Base-by-base conservation (phyloP, 2,888 invertebrate genomes). In the Pollenia angustigena region DNA sequence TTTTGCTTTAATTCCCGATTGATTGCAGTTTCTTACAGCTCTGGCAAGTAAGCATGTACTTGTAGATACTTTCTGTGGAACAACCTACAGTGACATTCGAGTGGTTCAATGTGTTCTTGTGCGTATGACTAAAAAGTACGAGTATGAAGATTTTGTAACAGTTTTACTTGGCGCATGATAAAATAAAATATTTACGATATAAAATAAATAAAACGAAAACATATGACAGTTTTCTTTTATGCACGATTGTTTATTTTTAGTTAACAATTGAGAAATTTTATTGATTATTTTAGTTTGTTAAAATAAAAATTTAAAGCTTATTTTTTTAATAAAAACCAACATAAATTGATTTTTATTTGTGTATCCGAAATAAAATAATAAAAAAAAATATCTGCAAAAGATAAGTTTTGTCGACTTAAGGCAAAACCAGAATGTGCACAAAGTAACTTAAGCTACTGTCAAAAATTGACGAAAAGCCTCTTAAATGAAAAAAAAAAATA, bases 111-210 rank as follows among this genome's bases (percentile, higher is more conserved):
- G 32, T 54, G 52, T 62, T 80, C 62, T 40, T 12, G 2, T 50
- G 56, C 18, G 23, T 72, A 16, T 46, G 66, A 16, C n/a, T 7
- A 56, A 46, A 18, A 18, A 46, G 16, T 48, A 40, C 4, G 7
- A 44, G 18, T 23, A 62, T 16, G 48, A 66, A 9, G 3, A n/a
- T 46, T 32, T 64, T 62, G 68, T 69, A 62, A 42, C 56, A 78
- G 23, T 64, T 71, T 48, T 56, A 69, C n/a, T 50, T 72, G 44
- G 58, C 52, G 52, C 54, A 69, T 64, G 52, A 54, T 60, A 68
- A 32, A 32, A 32, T 32, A 32, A 32, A 32, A 74, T 52, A 32
- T 75, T 68, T 68, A 16, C 23, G 42, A 79, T 50, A 18, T n/a
- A 18, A 52, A 54, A 64, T 23, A 64, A 62, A 50, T 14, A 46